Conservation (phyloP, 2,797 vertebrate species). For the Cyprinodon diabolis region DNA sequence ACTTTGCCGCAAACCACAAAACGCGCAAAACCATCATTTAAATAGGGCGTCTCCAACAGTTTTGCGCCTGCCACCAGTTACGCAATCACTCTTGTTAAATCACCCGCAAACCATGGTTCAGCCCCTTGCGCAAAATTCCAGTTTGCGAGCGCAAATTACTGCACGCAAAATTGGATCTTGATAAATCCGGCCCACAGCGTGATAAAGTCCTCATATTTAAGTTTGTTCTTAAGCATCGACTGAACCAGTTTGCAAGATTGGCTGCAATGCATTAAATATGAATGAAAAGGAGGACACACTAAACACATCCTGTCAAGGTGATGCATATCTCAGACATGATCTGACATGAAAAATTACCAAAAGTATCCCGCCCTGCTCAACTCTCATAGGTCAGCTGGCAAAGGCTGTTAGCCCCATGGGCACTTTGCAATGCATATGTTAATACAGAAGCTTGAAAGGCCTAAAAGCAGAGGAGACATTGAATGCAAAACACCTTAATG, state of each 20-base stretch:
- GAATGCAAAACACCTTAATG: slow-evolving; percentile 24
- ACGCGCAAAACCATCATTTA: too few species aligned
- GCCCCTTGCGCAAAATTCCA: too few species aligned
- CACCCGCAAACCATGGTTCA: too few species aligned
- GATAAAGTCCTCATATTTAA: slow-evolving; percentile 38
- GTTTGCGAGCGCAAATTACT: too few species aligned
- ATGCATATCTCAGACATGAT: slow-evolving; percentile 45
- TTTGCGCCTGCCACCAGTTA: too few species aligned
- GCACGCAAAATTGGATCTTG: too few species aligned
- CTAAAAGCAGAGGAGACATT: slow-evolving; percentile 18
- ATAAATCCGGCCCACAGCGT: too few species aligned
- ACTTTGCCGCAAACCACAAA: too few species aligned
- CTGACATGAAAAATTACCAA: slow-evolving; percentile 43
- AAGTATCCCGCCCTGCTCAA: slow-evolving; percentile 25
- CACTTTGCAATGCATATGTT: slow-evolving; percentile 41
- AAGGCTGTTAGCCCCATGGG: slow-evolving; percentile 18
- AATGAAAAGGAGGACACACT: slow-evolving; percentile 17
- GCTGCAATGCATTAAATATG: slow-evolving; percentile 32
- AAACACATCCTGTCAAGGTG: slow-evolving; percentile 31
- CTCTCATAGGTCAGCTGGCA: slow-evolving; percentile 5
- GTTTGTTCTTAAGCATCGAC: slow-evolving; percentile 52
- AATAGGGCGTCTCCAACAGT: too few species aligned
- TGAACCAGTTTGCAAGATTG: slow-evolving; percentile 43
- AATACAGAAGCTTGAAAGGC: slow-evolving; percentile 44
- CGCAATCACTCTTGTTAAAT: too few species aligned